These are phyloP conservation scores for Cydia strobilella DNA, from an alignment of 1,140 invertebrate genomes.

Conservation along the genomic window DNA sequence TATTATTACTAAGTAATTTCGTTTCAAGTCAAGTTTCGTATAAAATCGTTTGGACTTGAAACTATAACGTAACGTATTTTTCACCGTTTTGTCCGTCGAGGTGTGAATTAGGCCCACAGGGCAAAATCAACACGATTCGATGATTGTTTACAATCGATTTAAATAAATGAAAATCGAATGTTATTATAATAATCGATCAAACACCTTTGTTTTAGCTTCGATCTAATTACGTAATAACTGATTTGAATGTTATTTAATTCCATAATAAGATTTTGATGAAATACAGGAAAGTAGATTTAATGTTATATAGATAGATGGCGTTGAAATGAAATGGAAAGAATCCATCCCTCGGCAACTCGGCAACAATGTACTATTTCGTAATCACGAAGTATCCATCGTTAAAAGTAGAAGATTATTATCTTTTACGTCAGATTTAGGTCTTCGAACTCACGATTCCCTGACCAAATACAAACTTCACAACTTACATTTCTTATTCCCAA, in stretches of 20 bases:
- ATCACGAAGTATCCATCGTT: background rate
- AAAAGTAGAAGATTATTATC: background rate
- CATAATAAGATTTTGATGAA: background rate
- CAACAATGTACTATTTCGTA: too few relatives aligned
- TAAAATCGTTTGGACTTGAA: background rate
- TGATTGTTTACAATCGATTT: slow-evolving; percentile 42
- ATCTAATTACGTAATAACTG: background rate
- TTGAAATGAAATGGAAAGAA: too few relatives aligned
- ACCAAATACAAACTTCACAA: background rate
- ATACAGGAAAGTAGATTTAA: too few relatives aligned
- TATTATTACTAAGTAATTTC: background rate
- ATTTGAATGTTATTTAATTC: background rate
- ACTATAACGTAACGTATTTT: slow-evolving; percentile 40
- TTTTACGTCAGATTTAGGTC: slow-evolving; percentile 11
- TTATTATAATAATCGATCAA: slow-evolving; percentile 64
- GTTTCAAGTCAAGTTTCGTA: background rate
- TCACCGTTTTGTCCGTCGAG: slow-evolving; percentile 34
- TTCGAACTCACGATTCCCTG: background rate
- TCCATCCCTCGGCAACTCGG: too few relatives aligned
- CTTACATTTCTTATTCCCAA: background rate
- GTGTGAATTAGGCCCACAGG: slow-evolving; percentile 53
- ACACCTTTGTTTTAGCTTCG: slow-evolving; percentile 33
- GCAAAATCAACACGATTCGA: slow-evolving; percentile 56
- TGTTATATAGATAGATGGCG: too few relatives aligned
- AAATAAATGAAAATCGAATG: slow-evolving; percentile 23